These are phyloP conservation scores for Mechanitis mazaeus DNA, from an alignment of 2,888 invertebrate species.

Conservation along the genomic window DNA sequence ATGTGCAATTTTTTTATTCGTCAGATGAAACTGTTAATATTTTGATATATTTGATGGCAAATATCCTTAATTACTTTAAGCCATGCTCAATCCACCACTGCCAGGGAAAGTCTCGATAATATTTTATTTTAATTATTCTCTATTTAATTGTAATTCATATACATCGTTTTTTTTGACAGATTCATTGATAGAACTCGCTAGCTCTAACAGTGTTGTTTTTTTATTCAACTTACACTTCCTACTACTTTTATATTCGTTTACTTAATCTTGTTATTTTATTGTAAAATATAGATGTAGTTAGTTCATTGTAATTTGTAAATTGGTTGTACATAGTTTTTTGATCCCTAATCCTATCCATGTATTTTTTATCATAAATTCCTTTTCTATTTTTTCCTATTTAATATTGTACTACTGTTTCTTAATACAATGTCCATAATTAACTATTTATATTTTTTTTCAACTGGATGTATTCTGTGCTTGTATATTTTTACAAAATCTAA, in stretches of 20 bases:
- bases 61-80: slow-evolving; percentile 9
- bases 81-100: slow-evolving; percentile 26
- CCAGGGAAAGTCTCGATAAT: slow-evolving; percentile 27
- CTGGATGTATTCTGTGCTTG: too few relatives aligned
- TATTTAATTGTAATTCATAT: slow-evolving; percentile 8
- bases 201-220: slow-evolving; percentile 27
- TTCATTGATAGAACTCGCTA: slow-evolving; percentile 36
- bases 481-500: too few relatives aligned
- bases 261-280: slow-evolving; percentile 27
- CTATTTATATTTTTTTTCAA: too few relatives aligned
- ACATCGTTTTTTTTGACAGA: neutral
- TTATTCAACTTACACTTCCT: neutral
- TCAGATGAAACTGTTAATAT: neutral
- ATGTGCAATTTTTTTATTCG: neutral
- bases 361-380: neutral
- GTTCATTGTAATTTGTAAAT: slow-evolving; percentile 56
- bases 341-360: slow-evolving; percentile 27
- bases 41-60: slow-evolving; percentile 10
- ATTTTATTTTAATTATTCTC: slow-evolving; percentile 13
- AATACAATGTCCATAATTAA: too few relatives aligned
- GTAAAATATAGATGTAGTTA: slow-evolving; percentile 38
- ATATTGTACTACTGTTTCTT: too few relatives aligned
- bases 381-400: neutral
- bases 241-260: slow-evolving; percentile 1
- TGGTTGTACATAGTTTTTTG: slow-evolving; percentile 71